Percentiles rank a stretch among this genome's conserved stretches.
Evolutionary conservation across 2,888 invertebrate species (phyloP).

Genomic region (Drosophila dives): DNA sequence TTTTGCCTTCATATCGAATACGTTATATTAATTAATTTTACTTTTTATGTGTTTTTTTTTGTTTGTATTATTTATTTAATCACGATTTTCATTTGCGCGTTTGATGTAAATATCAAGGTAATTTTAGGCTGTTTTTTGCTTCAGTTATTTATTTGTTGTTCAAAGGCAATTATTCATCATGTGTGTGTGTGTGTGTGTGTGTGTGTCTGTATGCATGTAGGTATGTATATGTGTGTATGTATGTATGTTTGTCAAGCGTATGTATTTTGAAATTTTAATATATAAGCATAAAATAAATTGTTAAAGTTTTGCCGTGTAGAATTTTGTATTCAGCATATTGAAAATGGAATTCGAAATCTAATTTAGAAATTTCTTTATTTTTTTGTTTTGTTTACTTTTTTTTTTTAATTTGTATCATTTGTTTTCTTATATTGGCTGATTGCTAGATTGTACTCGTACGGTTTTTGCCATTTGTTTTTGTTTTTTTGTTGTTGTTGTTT

Average conservation of each 20-base stretch:
- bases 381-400: neutral
- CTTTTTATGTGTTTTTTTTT: conserved; percentile 11
- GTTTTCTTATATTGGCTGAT: conserved; percentile 27
- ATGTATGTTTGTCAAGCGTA: neutral
- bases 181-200: too few species aligned
- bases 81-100: conserved; percentile 9
- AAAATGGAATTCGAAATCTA: conserved; percentile 4
- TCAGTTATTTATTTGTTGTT: neutral
- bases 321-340: neutral
- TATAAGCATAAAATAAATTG: conserved; percentile 2
- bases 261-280: neutral
- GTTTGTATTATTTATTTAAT: neutral
- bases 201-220: neutral
- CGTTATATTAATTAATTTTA: conserved; percentile 27
- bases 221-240: neutral
- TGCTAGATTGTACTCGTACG: conserved; percentile 38
- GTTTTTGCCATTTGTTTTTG: neutral
- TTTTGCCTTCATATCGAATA: conserved; percentile 24
- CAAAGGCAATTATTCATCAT: neutral
- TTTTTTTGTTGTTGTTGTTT: neutral
- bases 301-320: neutral
- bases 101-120: conserved; percentile 6
- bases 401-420: neutral
- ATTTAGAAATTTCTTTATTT: neutral
- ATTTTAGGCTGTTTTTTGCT: neutral